Conservation (phyloP, 2,888 invertebrate genomes). For the Miltochrista miniata region DNA sequence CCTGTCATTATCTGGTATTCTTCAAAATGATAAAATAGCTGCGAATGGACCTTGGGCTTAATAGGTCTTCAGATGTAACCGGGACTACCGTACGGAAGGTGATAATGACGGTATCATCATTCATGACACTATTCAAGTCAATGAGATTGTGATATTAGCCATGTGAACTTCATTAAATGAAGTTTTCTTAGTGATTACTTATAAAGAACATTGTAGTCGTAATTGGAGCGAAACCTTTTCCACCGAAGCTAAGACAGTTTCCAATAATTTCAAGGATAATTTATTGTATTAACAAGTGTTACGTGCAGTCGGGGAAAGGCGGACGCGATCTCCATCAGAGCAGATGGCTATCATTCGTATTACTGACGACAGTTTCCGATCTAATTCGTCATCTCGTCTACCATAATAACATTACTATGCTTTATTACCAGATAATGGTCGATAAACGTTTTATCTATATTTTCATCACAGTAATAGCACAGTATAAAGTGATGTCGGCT, state of each 20-base stretch:
- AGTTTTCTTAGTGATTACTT: not conserved
- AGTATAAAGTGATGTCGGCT: no score
- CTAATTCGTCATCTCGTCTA: conserved; percentile 33
- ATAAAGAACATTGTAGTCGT: not conserved
- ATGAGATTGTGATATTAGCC: no score
- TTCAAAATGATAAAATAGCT: no score
- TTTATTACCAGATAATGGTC: conserved; percentile 30
- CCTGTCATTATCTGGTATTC: no score
- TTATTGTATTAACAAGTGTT: conserved; percentile 28
- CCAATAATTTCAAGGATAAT: conserved; percentile 42
- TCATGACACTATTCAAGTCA: no score
- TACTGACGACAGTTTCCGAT: conserved; percentile 42
- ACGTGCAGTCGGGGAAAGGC: conserved; percentile 39
- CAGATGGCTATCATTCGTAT: conserved; percentile 34
- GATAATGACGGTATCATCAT: no score
- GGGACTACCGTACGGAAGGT: no score
- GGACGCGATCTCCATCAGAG: conserved; percentile 32
- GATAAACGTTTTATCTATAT: conserved; percentile 20
- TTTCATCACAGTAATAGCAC: conserved; percentile 20
- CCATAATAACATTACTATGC: conserved; percentile 35
- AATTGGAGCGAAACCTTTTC: conserved; percentile 18
- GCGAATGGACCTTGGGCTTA: no score
- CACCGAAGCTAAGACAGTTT: conserved; percentile 18
- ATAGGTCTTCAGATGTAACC: no score
- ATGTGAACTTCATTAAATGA: no score